Evolutionary conservation across 2,113 vertebrate species (phyloP).

Genomic region (Zosterops japonicus): DNA sequence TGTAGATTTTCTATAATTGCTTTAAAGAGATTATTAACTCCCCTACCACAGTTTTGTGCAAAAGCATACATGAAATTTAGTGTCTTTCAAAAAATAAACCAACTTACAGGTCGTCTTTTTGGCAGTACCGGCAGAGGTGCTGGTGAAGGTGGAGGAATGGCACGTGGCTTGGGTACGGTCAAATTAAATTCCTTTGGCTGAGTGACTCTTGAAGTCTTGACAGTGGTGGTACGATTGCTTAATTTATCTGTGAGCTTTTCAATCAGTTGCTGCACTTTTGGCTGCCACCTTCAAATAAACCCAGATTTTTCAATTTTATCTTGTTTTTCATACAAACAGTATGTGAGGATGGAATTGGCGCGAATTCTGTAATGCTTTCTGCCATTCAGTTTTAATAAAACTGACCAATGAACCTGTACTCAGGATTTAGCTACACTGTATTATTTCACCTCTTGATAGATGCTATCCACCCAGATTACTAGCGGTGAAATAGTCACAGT

Average conservation of each 20-base stretch:
- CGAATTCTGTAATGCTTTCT: neutral
- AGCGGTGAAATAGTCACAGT: neutral
- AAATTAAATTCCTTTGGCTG: conserved; percentile 84
- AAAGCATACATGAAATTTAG: neutral
- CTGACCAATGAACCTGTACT: neutral
- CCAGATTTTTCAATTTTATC: neutral
- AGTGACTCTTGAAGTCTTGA: conserved; percentile 75
- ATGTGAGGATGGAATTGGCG: neutral
- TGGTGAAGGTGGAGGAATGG: conserved; percentile 73
- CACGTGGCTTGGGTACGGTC: conserved; percentile 77
- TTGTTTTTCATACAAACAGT: neutral
- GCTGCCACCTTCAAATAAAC: conserved; percentile 81
- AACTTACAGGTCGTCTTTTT: conserved; percentile 80
- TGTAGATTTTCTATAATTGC: neutral
- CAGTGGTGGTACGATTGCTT: neutral
- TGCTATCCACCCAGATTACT: neutral
- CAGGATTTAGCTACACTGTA: neutral
- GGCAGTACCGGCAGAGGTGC: conserved; percentile 68
- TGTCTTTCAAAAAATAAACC: neutral
- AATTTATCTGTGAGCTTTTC: conserved; percentile 69
- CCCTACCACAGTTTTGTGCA: neutral
- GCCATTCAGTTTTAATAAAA: neutral
- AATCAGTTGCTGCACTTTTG: conserved; percentile 79
- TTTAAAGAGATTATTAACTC: neutral
- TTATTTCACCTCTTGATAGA: neutral